Conservation (phyloP, 2,113 vertebrate species). For the Apistogramma diplotaenia region DNA sequence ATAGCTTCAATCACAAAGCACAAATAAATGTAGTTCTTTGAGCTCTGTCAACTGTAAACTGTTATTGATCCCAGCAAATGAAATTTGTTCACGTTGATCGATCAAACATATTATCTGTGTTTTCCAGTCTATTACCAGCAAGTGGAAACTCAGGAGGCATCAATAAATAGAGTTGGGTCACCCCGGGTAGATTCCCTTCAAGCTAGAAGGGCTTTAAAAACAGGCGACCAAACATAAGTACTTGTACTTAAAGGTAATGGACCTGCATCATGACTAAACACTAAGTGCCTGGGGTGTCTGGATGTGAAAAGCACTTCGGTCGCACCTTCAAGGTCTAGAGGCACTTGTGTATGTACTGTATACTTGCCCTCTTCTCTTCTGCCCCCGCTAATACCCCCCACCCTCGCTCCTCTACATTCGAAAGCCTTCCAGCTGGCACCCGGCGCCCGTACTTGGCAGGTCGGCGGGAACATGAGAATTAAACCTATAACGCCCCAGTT, state of each 20-base stretch:
- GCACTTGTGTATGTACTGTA: slow-evolving; percentile 60
- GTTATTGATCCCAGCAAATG: slow-evolving; percentile 98
- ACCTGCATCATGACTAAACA: slow-evolving; percentile 74
- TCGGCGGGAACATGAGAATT: slow-evolving; percentile 78
- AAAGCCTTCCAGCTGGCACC: slow-evolving; percentile 85
- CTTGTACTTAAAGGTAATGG: slow-evolving; percentile 81
- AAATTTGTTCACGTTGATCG: slow-evolving; percentile 99
- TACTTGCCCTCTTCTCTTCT: slow-evolving; percentile 58
- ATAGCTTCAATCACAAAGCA: slow-evolving; percentile 93
- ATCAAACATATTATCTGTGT: slow-evolving; percentile 99
- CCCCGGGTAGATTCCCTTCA: slow-evolving; percentile 79
- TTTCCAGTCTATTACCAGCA: slow-evolving; percentile 93
- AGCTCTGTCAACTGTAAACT: slow-evolving; percentile 96
- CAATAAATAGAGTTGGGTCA: slow-evolving; percentile 86
- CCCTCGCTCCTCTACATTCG: slow-evolving; percentile 26
- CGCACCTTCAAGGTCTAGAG: slow-evolving; percentile 70
- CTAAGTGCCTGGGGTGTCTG: slow-evolving; percentile 63
- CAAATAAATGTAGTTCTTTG: slow-evolving; percentile 92
- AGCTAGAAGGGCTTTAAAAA: slow-evolving; percentile 70
- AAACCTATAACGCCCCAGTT: slow-evolving; percentile 80
- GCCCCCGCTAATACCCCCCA: slow-evolving; percentile 57
- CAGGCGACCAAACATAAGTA: slow-evolving; percentile 72
- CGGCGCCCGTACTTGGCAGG: slow-evolving; percentile 75
- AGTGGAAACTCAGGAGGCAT: slow-evolving; percentile 87
- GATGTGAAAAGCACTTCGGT: slow-evolving; percentile 59